Evolutionary conservation across 2,113 vertebrate species (phyloP), one percentile per base, ranked within the genome.

Genomic region (Perca schrenkii): DNA sequence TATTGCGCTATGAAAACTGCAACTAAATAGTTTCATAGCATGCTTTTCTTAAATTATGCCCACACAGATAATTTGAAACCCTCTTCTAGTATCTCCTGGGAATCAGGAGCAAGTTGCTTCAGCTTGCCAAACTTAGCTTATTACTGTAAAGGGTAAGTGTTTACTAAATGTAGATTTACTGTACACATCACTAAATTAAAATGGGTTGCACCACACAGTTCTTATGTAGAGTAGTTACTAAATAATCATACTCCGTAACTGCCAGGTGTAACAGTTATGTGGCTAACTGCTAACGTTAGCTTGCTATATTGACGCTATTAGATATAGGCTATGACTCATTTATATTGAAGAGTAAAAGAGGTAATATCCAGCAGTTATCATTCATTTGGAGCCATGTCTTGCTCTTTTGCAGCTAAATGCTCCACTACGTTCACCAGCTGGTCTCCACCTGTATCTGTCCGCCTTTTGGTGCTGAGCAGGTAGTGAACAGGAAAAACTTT

Each of bases 1-100:
- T 78, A 75, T 65, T 77, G 60, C 54, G 17, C 31, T 4, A 28
- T 8, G 58, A 67, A 79, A 82, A 74, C 25, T 72, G 67, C 19
- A 74, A 53, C 61, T 36, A 72, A 63, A 68, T 21, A 52, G 5
- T 71, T 71, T 83, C 8, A 70, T 53, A 63, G 31, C 31, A 25
- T 3, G n/a, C 49, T 5, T 74, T 54, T 49, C 31, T 66, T 22
- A 58, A 68, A 64, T 54, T 15, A 43, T 70, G 69, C 50, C 50
- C n/a, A 80, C 31, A 34, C 1, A 34, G 28, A 68, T 56, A 36
- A 60, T 47, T 61, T 56, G 12, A 69, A 49, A 62, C 1, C 1
- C 50, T 62, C 36, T 0, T 7, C 6, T 19, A 17, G 13, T 12
- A 61, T 77, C n/a, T 61, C 60, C 16, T 68, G 13, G 6, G 46